A percentile compares a stretch with the other conserved stretches of the same genome.
Evolutionary conservation across 2,797 vertebrate genomes (phyloP).

Genomic region (Taeniopygia guttata): DNA sequence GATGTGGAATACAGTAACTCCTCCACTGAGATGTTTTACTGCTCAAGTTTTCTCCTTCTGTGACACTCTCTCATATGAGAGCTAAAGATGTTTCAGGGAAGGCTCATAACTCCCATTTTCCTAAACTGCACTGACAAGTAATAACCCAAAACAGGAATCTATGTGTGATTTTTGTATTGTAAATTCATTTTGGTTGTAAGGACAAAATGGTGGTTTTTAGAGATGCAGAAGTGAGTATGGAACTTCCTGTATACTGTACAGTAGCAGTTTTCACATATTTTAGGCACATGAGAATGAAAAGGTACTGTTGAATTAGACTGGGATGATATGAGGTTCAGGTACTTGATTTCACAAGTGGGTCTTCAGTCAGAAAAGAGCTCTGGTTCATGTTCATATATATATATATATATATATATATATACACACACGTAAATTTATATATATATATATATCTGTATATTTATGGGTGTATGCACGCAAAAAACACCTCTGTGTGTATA

Average conservation of each 20-base stretch:
- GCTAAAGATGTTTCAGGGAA: neutral
- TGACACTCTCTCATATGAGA: neutral
- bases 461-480: neutral
- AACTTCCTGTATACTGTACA: neutral
- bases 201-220: fast-evolving
- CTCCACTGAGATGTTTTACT: neutral
- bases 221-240: neutral
- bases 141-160: neutral
- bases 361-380: neutral
- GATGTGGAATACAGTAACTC: neutral
- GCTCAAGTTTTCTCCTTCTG: neutral
- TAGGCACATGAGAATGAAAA: neutral
- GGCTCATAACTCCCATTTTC: neutral
- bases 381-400: neutral
- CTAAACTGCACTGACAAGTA: neutral
- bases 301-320: neutral
- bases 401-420: fast-evolving
- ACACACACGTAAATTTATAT: too few relatives aligned
- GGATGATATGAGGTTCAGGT: neutral
- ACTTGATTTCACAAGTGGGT: neutral
- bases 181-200: neutral
- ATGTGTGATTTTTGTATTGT: fast-evolving
- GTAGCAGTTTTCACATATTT: neutral
- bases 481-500: neutral
- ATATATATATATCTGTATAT: neutral